Base-by-base conservation (phyloP, 2,888 invertebrate species). In the Ennomos quercinarius region DNA sequence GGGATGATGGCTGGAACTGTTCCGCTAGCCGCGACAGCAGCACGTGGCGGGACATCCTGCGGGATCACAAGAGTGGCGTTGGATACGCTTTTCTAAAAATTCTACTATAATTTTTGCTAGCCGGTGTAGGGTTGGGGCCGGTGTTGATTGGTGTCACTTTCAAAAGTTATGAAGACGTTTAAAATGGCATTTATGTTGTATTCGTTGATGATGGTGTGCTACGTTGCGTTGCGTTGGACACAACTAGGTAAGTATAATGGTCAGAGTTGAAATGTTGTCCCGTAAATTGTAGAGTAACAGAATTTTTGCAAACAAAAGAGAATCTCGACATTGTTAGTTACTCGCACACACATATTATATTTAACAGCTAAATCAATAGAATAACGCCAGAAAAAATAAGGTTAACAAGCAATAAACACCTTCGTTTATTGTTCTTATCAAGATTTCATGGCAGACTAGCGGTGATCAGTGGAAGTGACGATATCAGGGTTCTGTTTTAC, bases 31-130 rank as follows among this genome's bases (percentile, higher is more conserved):
- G 87, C 13, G 91, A 91, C 54, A 92, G 79, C 40, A 92, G 83
- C 69, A 90, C 87, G 82, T 91, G 90, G 36, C 91, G 86, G 10
- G 91, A 91, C 91, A 92, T 92, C 72, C 89, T 90, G 72, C 27
- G 2, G 27, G 27, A 27, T 27, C 5, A 27, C 6, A 27, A 27
- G 27, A 27, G 27, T 27, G 2, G 27, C 6, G 27, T 27, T 27
- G 27, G 6, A 27, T 27, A 5, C 27, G 27, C 27, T 27, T 27
- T 27, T 27, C 27, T 27, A 6, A 6, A 27, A 27, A 27, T 6
- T 27, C 27, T 27, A 27, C 27, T 0, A 27, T 27, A 27, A 2
- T 4, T 27, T 27, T 27, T 27, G 27, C 4, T 27, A 6, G 27
- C 27, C 27, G 27, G 27, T 27, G 17, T 17, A 17, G n/a, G n/a